These are phyloP conservation scores for Macaca fascicularis DNA, from an alignment of 2,113 vertebrate species.

Conservation along the genomic window T2T-MFA8v1.1 NC_088376.1:193397001-193397500, in stretches of 20 bases:
- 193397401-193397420: constrained; percentile 79
- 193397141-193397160: neutral
- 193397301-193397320: neutral
- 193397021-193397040: neutral
- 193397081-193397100: neutral
- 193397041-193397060: neutral
- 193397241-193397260: neutral
- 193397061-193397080: neutral
- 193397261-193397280: neutral
- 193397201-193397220: neutral
- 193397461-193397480: constrained; percentile 80
- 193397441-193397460: constrained; percentile 84
- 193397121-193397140: neutral
- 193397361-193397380: constrained; percentile 66
- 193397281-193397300: neutral
- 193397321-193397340: constrained; percentile 49
- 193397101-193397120: neutral
- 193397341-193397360: constrained; percentile 70
- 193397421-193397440: constrained; percentile 81
- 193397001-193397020: neutral
- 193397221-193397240: constrained; percentile 28
- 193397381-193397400: constrained; percentile 64
- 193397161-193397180: neutral
- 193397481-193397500: constrained; percentile 65
- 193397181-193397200: neutral